These are phyloP conservation scores for Pseudoips prasinana DNA, from an alignment of 2,888 invertebrate genomes.

Conservation along the genomic window DNA sequence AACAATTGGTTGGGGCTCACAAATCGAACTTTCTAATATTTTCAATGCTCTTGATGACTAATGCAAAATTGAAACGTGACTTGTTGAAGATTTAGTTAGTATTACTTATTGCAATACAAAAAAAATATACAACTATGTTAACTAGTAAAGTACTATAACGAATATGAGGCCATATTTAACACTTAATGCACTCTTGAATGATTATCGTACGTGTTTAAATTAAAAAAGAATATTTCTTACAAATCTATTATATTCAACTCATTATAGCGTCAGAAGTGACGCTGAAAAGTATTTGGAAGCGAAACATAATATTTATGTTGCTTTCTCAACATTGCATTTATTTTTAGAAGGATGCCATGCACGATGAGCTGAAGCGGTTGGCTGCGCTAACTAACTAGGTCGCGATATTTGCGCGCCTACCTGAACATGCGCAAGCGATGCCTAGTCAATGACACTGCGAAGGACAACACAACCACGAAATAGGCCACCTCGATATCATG, in stretches of 20 bases:
- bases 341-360: conserved; percentile 61
- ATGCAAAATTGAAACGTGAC: conserved; percentile 4
- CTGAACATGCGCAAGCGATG: conserved; percentile 43
- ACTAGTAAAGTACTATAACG: no score
- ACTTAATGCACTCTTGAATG: no score
- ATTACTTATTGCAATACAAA: no score
- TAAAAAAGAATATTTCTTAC: no score
- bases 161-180: no score
- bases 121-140: no score
- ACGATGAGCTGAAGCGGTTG: conserved; percentile 49
- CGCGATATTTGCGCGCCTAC: conserved; percentile 59
- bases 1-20: conserved; percentile 11
- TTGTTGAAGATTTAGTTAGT: no score
- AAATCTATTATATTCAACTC: no score
- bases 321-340: conserved; percentile 65
- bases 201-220: no score
- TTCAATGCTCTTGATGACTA: conserved; percentile 6
- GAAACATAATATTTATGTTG: conserved; percentile 31
- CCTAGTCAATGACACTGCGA: conserved; percentile 47
- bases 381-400: conserved; percentile 63
- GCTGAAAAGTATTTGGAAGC: no score
- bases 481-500: conserved; percentile 36
- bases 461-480: conserved; percentile 38
- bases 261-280: no score
- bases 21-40: conserved; percentile 17